Evolutionary conservation across 2,113 vertebrate species (phyloP), one percentile per base, ranked within the genome.

Genomic region (Anguilla rostrata): DNA sequence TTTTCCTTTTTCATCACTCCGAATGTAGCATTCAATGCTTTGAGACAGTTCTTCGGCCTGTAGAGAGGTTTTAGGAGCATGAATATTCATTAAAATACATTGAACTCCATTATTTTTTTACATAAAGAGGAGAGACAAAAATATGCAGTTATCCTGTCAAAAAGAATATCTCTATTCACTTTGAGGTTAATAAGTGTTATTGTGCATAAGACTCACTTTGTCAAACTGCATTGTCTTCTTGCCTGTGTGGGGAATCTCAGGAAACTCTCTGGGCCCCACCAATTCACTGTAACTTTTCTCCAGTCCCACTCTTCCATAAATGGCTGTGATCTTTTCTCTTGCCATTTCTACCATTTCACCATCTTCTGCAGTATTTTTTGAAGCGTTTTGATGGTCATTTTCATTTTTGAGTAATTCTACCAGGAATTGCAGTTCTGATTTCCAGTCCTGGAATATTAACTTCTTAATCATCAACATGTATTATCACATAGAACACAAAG

Each of bases 301-400:
- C 9, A 81, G 49, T 81, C 78, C 85, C 12, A 41, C 39, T n/a
- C 34, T 34, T 60, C 85, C 85, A 81, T 86, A 86, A 86, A 86
- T 7, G 6, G 85, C 85, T 60, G 39, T 60, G 8, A 86, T 81
- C 56, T 86, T 86, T 41, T 80, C 85, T 86, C 26, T n/a, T 79
- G 85, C 85, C 29, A 81, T 86, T 57, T 20, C 9, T 41, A 43
- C 7, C 2, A 85, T 15, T 16, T 86, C 84, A 60, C 41, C 78
- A 40, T 40, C 84, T 18, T 39, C 16, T 20, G n/a, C 16, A 53
- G 53, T n/a, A 22, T 56, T 16, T 29, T 11, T 2, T 57, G 29
- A 41, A 14, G 26, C 2, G 29, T 53, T n/a, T 15, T 75, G 7
- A 3, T 8, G 15, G 66, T 41, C 60, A 9, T 56, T 16, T 34